phyloP scores from a whole-genome alignment of 2,888 invertebrate genomes.

The Antheraea yamamai region DNA sequence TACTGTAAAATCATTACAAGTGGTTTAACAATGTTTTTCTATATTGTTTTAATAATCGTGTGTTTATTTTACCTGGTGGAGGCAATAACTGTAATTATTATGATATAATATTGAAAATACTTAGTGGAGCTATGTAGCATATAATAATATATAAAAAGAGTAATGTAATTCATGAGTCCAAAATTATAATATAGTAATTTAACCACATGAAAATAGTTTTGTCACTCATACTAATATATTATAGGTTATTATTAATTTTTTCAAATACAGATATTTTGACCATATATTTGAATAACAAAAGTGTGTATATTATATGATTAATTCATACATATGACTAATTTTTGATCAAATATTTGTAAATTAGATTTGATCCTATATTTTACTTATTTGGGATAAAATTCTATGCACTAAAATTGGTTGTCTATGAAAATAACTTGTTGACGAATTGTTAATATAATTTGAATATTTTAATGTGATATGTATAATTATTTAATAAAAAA shows the following conservation, averaged over 20 bases:
- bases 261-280: background rate
- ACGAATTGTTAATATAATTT: background rate
- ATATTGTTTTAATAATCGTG: slow-evolving; percentile 20
- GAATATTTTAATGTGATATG: slow-evolving; percentile 5
- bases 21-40: background rate
- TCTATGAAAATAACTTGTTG: background rate
- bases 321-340: background rate
- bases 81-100: slow-evolving; percentile 9
- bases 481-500: background rate
- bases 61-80: slow-evolving; percentile 2
- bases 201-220: background rate
- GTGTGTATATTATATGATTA: background rate
- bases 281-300: background rate
- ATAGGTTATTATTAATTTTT: background rate
- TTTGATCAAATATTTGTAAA: background rate
- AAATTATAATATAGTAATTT: background rate
- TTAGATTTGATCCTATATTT: background rate
- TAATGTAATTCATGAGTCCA: background rate
- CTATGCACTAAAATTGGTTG: background rate
- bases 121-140: slow-evolving; percentile 6
- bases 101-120: slow-evolving; percentile 1
- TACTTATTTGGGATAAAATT: background rate
- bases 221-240: background rate
- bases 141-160: background rate
- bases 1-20: background rate